Conservation (phyloP, 2,113 vertebrate species). For the Ictalurus furcatus region DNA sequence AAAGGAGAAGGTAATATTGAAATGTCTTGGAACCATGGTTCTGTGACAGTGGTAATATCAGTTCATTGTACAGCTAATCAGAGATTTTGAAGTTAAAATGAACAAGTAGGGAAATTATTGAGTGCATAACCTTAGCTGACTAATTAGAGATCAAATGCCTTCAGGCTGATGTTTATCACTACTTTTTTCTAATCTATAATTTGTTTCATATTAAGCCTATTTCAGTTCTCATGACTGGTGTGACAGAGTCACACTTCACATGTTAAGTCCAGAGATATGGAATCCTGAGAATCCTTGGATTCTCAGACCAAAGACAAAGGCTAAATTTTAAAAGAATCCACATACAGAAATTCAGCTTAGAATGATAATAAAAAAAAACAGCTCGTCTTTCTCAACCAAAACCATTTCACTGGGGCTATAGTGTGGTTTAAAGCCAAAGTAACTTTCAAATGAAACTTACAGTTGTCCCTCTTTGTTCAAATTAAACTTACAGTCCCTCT, state of each 20-base stretch:
- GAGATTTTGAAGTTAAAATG: conserved; percentile 41
- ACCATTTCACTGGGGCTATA: neutral
- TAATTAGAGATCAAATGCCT: conserved; percentile 33
- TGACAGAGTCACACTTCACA: conserved; percentile 24
- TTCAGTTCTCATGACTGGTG: conserved; percentile 22
- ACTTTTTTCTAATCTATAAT: neutral
- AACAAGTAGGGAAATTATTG: conserved; percentile 33
- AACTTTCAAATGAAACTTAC: neutral
- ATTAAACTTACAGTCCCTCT: neutral
- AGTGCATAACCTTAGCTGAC: conserved; percentile 28
- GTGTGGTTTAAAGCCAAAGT: conserved; percentile 9
- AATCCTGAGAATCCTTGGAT: conserved; percentile 34
- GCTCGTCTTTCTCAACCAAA: conserved; percentile 16
- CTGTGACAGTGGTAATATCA: conserved; percentile 40
- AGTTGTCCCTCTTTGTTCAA: neutral
- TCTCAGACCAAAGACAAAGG: conserved; percentile 19
- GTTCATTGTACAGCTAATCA: conserved; percentile 40
- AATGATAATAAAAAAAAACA: neutral
- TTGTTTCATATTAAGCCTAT: conserved; percentile 14
- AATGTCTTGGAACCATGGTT: conserved; percentile 39
- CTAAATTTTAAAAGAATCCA: conserved; percentile 14
- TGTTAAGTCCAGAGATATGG: conserved; percentile 1
- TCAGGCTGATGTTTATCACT: conserved; percentile 21
- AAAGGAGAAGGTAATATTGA: conserved; percentile 30
- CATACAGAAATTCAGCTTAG: conserved; percentile 26